These are phyloP conservation scores for Ecdyonurus torrentis DNA, from an alignment of 2,888 invertebrate species.

Conservation along the genomic window DNA sequence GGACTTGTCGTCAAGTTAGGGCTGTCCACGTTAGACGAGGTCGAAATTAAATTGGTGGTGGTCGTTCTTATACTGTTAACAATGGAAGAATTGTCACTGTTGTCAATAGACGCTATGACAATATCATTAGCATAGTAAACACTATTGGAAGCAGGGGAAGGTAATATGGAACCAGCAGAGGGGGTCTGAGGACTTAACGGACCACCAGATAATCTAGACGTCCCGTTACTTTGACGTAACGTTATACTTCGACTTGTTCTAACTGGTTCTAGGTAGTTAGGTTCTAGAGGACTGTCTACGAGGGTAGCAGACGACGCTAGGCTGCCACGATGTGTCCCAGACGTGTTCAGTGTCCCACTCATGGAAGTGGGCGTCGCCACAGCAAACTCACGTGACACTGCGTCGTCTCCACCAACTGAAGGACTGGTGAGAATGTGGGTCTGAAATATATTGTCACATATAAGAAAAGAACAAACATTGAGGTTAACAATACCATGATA, in stretches of 20 bases:
- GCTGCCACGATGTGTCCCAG: not conserved
- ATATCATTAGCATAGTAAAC: constrained; percentile 14
- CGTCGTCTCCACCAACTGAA: constrained; percentile 23
- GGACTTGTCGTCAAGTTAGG: constrained; percentile 1
- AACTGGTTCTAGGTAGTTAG: constrained; percentile 9
- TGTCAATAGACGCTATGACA: not conserved
- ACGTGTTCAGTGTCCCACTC: not conserved
- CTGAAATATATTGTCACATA: too few species aligned
- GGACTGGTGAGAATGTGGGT: constrained; percentile 2
- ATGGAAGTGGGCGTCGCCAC: constrained; percentile 15
- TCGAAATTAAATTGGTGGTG: too few species aligned
- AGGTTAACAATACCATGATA: too few species aligned
- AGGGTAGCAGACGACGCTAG: not conserved
- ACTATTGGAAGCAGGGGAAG: not conserved
- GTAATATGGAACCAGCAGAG: not conserved
- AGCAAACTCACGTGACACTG: constrained; percentile 24
- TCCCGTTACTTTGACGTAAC: not conserved
- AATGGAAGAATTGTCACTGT: not conserved
- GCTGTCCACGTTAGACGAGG: constrained; percentile 6
- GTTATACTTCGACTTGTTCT: not conserved
- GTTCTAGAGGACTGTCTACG: not conserved
- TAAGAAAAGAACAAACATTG: too few species aligned
- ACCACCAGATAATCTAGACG: constrained; percentile 17
- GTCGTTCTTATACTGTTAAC: constrained; percentile 3
- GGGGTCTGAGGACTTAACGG: constrained; percentile 28